Percentiles rank a stretch among this genome's conserved stretches.
Evolutionary conservation across 2,888 invertebrate species (phyloP).

Genomic region (Hydropsyche betteni): DNA sequence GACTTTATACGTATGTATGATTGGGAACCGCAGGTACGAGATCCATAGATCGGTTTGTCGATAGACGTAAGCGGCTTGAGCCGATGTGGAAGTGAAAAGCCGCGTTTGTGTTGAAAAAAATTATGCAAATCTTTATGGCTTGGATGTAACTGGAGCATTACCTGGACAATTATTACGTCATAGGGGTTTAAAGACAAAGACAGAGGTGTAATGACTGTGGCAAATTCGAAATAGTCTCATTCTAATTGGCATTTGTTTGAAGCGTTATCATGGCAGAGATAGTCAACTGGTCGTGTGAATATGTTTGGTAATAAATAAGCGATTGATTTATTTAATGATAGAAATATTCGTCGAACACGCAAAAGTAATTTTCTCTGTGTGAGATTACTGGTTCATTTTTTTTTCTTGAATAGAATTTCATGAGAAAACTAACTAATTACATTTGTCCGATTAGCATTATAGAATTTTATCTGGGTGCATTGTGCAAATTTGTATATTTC

Average conservation of each 20-base stretch:
- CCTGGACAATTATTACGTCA: slow-evolving; percentile 45
- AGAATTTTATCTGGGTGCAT: too few relatives aligned
- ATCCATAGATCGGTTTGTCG: not conserved
- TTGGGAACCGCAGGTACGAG: not conserved
- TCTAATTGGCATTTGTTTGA: not conserved
- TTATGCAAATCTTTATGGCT: not conserved
- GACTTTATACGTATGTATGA: not conserved
- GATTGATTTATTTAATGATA: too few relatives aligned
- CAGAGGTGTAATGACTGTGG: slow-evolving; percentile 39
- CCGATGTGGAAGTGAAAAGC: not conserved
- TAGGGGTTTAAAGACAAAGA: slow-evolving; percentile 35
- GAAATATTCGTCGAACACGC: too few relatives aligned
- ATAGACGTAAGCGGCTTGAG: not conserved
- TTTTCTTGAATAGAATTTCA: too few relatives aligned
- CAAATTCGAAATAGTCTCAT: slow-evolving; percentile 41
- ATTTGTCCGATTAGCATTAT: too few relatives aligned
- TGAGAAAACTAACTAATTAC: too few relatives aligned
- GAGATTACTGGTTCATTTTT: too few relatives aligned
- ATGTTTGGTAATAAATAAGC: too few relatives aligned
- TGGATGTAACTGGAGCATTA: slow-evolving; percentile 40
- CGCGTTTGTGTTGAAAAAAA: not conserved
- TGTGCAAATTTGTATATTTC: too few relatives aligned
- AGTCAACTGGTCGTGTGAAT: too few relatives aligned
- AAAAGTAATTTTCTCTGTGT: too few relatives aligned
- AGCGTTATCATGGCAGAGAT: too few relatives aligned